Conservation (phyloP, 2,888 invertebrate species). For the Drosophila kanekoi region DNA sequence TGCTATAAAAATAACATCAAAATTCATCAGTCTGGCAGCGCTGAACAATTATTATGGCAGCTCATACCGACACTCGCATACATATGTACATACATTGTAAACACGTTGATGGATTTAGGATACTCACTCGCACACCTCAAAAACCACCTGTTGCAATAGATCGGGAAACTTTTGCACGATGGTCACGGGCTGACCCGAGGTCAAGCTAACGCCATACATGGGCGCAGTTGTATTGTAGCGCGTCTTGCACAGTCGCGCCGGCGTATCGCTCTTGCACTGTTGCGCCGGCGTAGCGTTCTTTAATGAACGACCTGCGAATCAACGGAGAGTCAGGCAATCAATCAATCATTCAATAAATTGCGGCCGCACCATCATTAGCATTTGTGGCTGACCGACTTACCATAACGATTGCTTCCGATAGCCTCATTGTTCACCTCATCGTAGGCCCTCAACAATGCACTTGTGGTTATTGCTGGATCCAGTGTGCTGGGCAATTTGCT, state of each 20-base stretch:
- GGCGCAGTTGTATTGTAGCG: constrained; percentile 97
- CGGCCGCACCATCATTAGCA: constrained; percentile 50
- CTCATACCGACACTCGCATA: neutral
- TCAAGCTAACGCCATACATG: constrained; percentile 97
- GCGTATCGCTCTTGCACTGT: constrained; percentile 87
- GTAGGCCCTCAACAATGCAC: constrained; percentile 89
- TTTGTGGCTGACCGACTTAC: constrained; percentile 83
- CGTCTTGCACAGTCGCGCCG: constrained; percentile 93
- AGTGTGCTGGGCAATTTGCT: constrained; percentile 87
- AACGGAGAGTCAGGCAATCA: constrained; percentile 24
- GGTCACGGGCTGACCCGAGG: constrained; percentile 96
- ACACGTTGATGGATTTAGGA: neutral
- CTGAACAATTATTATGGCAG: neutral
- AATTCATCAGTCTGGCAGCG: neutral
- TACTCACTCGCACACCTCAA: constrained; percentile 96
- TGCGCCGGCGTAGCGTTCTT: constrained; percentile 77
- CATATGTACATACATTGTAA: neutral
- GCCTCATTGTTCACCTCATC: constrained; percentile 86
- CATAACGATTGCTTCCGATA: constrained; percentile 84
- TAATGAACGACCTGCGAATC: constrained; percentile 83
- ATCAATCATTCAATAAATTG: constrained; percentile 44
- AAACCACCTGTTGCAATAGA: constrained; percentile 95
- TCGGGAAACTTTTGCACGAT: constrained; percentile 98
- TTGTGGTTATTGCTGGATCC: constrained; percentile 91
- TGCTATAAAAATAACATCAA: neutral